Conservation (phyloP, 2,888 invertebrate species). For the Andrena camellia region DNA sequence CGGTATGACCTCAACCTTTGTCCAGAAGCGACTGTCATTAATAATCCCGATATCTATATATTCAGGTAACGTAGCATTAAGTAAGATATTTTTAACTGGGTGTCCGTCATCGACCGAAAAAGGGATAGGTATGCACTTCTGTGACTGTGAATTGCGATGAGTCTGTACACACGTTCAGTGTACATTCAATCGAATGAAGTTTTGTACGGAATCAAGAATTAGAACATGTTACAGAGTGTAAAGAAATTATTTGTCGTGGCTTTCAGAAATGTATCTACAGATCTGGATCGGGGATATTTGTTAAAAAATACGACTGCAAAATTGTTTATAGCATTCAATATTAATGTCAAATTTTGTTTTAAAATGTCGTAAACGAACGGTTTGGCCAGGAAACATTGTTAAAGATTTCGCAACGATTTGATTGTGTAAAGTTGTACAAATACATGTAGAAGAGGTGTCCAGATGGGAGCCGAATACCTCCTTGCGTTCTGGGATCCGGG, state of each 20-base stretch:
- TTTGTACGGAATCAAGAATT: background rate
- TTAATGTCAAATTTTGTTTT: too few species aligned
- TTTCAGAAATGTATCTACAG: too few species aligned
- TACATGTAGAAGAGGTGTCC: too few species aligned
- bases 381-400: too few species aligned
- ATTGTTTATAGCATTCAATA: too few species aligned
- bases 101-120: constrained; percentile 30
- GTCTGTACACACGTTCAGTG: background rate
- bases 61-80: background rate
- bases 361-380: too few species aligned
- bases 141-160: constrained; percentile 10
- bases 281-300: too few species aligned
- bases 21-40: background rate
- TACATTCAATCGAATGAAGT: background rate
- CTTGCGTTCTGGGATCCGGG: too few species aligned
- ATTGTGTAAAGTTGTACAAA: too few species aligned
- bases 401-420: too few species aligned
- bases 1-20: constrained; percentile 14
- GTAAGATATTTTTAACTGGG: constrained; percentile 11
- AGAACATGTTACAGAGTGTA: background rate
- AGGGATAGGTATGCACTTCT: background rate
- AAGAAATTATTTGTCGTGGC: background rate
- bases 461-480: too few species aligned
- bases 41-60: background rate
- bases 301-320: too few species aligned